Base-by-base conservation (phyloP, 2,888 invertebrate species). In the Scaptomyza flava region DNA sequence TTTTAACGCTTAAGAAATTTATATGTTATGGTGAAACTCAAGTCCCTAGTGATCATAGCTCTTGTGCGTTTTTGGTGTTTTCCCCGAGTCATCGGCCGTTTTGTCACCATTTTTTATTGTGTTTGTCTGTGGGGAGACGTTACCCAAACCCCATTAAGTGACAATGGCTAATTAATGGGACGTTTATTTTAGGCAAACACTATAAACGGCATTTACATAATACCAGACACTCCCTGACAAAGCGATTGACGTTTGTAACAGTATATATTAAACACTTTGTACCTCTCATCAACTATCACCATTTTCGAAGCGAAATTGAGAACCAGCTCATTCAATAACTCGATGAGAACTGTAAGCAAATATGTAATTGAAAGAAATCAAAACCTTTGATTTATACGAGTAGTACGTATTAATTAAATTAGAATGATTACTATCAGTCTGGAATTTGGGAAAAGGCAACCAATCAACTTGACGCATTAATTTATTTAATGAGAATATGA, bases 171-270 rank as follows among this genome's bases (percentile, higher is more conserved):
- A 82, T 82, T 83, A 77, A 54, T 53, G 42, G 41, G 12, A 6
- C 38, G 67, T 67, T 75, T 75, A 74, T 68, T 75, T 86, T 83
- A 71, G 81, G 61, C 81, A 78, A 34, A 17, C 12, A 52, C 31
- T 54, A 51, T 65, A 66, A 69, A 58, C 23, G 34, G 36, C 43
- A 70, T 75, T 81, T 69, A 52, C 71, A 76, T 85, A 72, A 59
- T 23, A 45, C 50, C 36, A 33, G 53, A 52, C 77, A 63, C 59
- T 46, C 72, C 68, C 33, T 17, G 6, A 6, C n/a, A 4, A 12
- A 20, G 38, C 43, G 17, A 42, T 56, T 46, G 30, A 17, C 2
- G 38, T 36, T 34, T 34, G 17, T 6, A n/a, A 3, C 8, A 7
- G 34, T 23, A 36, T 11, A 23, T 48, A 20, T 11, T n/a, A 7